phyloP scores from a whole-genome alignment of 2,888 invertebrate species.

The Phania funesta region DNA sequence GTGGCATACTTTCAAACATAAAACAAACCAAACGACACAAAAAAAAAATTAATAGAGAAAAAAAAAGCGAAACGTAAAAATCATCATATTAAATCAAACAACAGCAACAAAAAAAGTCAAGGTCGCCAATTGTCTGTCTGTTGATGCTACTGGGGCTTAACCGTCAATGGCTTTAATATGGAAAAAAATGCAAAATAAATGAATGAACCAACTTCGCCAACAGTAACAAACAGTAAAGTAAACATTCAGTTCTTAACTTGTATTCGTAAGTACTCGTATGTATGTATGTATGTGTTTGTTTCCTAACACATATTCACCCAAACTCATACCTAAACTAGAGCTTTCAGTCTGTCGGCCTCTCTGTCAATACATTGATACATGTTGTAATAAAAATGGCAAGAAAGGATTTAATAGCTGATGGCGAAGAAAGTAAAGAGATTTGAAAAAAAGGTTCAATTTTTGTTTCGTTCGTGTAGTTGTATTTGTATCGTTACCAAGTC shows the following conservation, averaged over 20 bases:
- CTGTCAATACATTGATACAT: conserved; percentile 48
- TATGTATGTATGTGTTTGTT: background rate
- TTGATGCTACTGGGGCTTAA: conserved; percentile 56
- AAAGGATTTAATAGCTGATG: conserved; percentile 52
- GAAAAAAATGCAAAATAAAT: conserved; percentile 76
- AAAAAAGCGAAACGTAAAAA: conserved; percentile 47
- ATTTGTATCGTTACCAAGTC: conserved; percentile 11
- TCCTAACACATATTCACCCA: background rate
- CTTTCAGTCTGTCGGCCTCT: conserved; percentile 1
- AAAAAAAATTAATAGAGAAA: conserved; percentile 25
- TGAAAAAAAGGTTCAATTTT: conserved; percentile 19
- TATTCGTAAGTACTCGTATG: conserved; percentile 12
- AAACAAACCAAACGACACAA: conserved; percentile 29
- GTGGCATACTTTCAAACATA: conserved; percentile 54
- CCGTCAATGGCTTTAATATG: conserved; percentile 42
- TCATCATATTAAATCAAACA: conserved; percentile 55
- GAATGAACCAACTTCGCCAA: conserved; percentile 54
- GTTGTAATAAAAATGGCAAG: conserved; percentile 43
- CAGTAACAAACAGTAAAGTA: conserved; percentile 54
- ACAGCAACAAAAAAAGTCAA: conserved; percentile 73
- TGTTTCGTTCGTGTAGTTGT: conserved; percentile 14
- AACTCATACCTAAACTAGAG: conserved; percentile 26
- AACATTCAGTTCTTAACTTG: conserved; percentile 68
- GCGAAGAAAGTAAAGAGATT: conserved; percentile 24
- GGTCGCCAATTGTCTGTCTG: conserved; percentile 77